Evolutionary conservation across 2,888 invertebrate species (phyloP), one percentile per base, ranked within the genome.

Genomic region (Eupithecia insigniata): DNA sequence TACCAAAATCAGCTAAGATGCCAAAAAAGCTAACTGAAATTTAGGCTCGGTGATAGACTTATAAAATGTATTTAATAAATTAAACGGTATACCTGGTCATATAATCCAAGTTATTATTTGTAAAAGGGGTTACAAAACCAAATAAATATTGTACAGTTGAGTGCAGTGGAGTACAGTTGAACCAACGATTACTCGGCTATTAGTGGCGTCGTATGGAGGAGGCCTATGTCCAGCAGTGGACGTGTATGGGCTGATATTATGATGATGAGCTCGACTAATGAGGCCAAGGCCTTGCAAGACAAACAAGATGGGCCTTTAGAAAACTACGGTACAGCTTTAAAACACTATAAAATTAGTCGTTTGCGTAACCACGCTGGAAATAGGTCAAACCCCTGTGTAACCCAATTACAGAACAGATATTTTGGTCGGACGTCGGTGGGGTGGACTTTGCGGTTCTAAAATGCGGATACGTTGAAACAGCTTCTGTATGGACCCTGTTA

Each of bases 311-410:
- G 10, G 10, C 14, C 55, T 14, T 55, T 26, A 36, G n/a, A 61
- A 18, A 22, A 34, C 18, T 43, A 61, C 32, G 32, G 34, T 61
- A 34, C 32, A 62, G 36, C 36, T 22, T n/a, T 32, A n/a, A 22
- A 26, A 36, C 30, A 66, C 73, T 28, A 46, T 36, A n/a, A 76
- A 70, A 55, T 67, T 69, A 62, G 66, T 67, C 67, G 64, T 68
- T 55, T 77, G 26, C 84, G 83, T 30, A 30, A 67, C 46, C 62
- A 66, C 65, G 43, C 34, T 14, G 36, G 51, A 74, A 69, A 60
- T 74, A 74, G 71, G 73, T 26, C 86, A 87, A 0, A 85, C 85
- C 28, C 81, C 82, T 18, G 73, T 71, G 55, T 67, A 69, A 71
- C 69, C 4, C 86, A 73, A 76, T 70, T 76, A 71, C 68, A 39